These are phyloP conservation scores for Reticulitermes speratus DNA, from an alignment of 1,140 invertebrate species.

Conservation along the genomic window DNA sequence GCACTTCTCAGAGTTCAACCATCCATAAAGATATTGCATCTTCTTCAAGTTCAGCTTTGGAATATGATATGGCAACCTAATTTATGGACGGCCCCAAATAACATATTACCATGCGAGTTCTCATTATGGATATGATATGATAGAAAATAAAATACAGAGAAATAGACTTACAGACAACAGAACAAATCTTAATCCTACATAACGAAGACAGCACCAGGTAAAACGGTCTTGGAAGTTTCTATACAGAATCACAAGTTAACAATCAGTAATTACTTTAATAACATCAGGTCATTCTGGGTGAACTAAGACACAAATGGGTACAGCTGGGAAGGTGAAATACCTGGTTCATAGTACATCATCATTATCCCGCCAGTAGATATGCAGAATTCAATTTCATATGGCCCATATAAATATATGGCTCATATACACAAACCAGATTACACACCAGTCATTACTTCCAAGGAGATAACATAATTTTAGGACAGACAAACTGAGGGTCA, in stretches of 20 bases:
- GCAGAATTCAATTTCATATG: not conserved
- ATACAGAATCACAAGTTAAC: not conserved
- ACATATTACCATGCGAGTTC: not conserved
- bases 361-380: not conserved
- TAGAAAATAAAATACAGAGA: not conserved
- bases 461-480: no score
- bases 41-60: not conserved
- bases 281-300: not conserved
- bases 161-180: not conserved
- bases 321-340: not conserved
- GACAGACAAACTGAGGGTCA: no score
- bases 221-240: not conserved
- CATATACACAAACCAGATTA: not conserved
- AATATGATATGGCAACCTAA: not conserved
- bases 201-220: not conserved
- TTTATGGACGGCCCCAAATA: conserved; percentile 9
- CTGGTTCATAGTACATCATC: not conserved
- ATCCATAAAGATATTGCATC: not conserved
- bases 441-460: no score
- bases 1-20: not conserved
- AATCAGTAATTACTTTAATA: not conserved
- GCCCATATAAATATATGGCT: not conserved
- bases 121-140: not conserved
- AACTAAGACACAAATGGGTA: not conserved
- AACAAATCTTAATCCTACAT: not conserved